Percentiles rank a stretch among this genome's conserved stretches.
phyloP scores from a whole-genome alignment of 2,888 invertebrate genomes.

The Electrophaes corylata region DNA sequence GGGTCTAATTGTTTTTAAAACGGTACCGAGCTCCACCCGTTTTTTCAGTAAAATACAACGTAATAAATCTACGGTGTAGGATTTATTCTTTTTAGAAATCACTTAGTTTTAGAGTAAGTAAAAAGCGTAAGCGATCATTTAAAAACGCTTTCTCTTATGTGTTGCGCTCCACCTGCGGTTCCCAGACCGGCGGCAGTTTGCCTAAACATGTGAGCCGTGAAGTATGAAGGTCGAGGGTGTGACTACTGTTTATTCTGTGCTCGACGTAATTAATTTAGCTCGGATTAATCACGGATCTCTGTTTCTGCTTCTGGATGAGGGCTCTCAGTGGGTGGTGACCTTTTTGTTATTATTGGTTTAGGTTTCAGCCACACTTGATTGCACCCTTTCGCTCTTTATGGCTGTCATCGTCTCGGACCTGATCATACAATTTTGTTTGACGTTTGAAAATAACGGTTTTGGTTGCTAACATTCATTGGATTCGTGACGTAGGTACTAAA shows the following conservation, averaged over 20 bases:
- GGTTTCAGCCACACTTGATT: constrained; percentile 2
- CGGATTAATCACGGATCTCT: constrained; percentile 65
- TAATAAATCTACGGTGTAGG: constrained; percentile 4
- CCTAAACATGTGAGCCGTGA: constrained; percentile 67
- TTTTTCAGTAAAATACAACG: neutral
- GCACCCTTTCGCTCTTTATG: neutral
- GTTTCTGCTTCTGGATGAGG: constrained; percentile 50
- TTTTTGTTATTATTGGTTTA: constrained; percentile 17
- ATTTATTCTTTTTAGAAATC: too few relatives aligned
- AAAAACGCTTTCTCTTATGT: constrained; percentile 38
- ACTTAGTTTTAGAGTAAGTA: neutral
- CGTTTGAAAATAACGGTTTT: too few relatives aligned
- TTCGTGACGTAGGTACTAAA: too few relatives aligned
- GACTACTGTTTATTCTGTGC: constrained; percentile 20
- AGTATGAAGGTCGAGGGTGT: constrained; percentile 66
- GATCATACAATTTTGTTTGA: too few relatives aligned
- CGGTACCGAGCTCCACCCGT: too few relatives aligned
- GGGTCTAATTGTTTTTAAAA: too few relatives aligned
- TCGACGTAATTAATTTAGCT: constrained; percentile 66
- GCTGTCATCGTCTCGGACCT: neutral
- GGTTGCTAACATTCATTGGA: too few relatives aligned
- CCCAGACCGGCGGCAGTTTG: constrained; percentile 59
- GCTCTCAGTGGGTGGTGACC: constrained; percentile 42
- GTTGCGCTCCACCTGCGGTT: constrained; percentile 42
- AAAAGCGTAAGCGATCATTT: neutral